These are phyloP conservation scores for Clistopyga incitator DNA, from an alignment of 2,888 invertebrate genomes.

Conservation along the genomic window DNA sequence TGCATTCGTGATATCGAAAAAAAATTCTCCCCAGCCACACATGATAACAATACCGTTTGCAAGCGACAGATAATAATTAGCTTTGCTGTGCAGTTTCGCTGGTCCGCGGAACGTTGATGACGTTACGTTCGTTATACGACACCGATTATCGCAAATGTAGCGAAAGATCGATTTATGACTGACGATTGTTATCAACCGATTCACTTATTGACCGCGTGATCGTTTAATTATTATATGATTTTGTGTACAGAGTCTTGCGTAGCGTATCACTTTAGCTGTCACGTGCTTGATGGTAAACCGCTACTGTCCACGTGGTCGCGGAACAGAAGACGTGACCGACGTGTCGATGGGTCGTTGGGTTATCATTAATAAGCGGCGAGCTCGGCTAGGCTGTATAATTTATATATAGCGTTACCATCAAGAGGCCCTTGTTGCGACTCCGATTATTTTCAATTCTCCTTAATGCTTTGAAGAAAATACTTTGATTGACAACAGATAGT, in stretches of 20 bases:
- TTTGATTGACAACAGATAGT: neutral
- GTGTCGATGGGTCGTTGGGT: slow-evolving; percentile 59
- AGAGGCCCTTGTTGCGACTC: slow-evolving; percentile 17
- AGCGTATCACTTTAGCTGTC: slow-evolving; percentile 10
- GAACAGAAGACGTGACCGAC: slow-evolving; percentile 48
- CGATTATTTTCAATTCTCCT: slow-evolving; percentile 39
- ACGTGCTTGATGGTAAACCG: slow-evolving; percentile 54
- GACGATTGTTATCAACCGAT: slow-evolving; percentile 41
- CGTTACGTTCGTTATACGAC: slow-evolving; percentile 3
- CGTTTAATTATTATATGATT: slow-evolving; percentile 33
- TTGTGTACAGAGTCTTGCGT: slow-evolving; percentile 6
- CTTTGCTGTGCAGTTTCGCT: neutral
- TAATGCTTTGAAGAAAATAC: slow-evolving; percentile 7
- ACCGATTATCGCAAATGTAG: neutral
- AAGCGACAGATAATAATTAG: neutral
- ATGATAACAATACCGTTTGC: neutral
- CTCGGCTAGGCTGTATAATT: slow-evolving; percentile 15
- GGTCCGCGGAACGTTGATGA: neutral
- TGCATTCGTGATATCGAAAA: slow-evolving; percentile 18
- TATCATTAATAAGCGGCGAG: slow-evolving; percentile 51
- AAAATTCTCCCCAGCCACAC: neutral
- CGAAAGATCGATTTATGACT: slow-evolving; percentile 34
- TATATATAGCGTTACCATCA: slow-evolving; percentile 31
- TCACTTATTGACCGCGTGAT: slow-evolving; percentile 32
- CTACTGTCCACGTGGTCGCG: slow-evolving; percentile 54